Evolutionary conservation across 1,140 invertebrate species (phyloP).

Genomic region (Hycleus cichorii): DNA sequence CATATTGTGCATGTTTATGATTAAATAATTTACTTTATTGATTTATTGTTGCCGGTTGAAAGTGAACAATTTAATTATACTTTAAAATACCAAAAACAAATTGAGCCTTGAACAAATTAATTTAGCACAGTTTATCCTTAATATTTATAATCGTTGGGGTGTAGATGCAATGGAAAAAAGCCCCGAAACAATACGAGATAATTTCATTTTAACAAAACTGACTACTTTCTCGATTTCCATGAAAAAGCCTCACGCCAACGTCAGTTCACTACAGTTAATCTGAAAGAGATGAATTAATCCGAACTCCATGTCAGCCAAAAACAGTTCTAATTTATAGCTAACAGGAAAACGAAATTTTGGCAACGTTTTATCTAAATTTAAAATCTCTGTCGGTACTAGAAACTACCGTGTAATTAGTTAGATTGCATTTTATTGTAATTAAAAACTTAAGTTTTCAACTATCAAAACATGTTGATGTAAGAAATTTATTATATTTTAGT

Average conservation of each 20-base stretch:
- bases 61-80: constrained; percentile 18
- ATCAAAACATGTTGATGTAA: constrained; percentile 20
- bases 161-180: no score
- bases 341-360: constrained; percentile 39
- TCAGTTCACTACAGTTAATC: constrained; percentile 36
- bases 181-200: neutral
- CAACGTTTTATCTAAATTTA: constrained; percentile 40
- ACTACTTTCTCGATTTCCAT: constrained; percentile 19
- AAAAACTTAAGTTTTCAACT: constrained; percentile 24
- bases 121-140: no score
- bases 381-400: constrained; percentile 35
- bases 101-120: no score
- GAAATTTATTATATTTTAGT: neutral
- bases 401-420: constrained; percentile 35
- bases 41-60: constrained; percentile 13
- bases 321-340: constrained; percentile 33
- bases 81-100: no score
- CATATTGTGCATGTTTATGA: constrained; percentile 5
- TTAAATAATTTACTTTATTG: constrained; percentile 13
- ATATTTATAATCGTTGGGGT: no score
- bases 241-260: constrained; percentile 31
- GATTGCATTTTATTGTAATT: constrained; percentile 37
- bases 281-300: constrained; percentile 41
- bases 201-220: constrained; percentile 16
- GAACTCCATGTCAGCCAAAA: constrained; percentile 34